A percentile compares a stretch with the other conserved stretches of the same genome.
phyloP scores from a whole-genome alignment of 1,140 invertebrate species.

The Eupeodes corollae region DNA sequence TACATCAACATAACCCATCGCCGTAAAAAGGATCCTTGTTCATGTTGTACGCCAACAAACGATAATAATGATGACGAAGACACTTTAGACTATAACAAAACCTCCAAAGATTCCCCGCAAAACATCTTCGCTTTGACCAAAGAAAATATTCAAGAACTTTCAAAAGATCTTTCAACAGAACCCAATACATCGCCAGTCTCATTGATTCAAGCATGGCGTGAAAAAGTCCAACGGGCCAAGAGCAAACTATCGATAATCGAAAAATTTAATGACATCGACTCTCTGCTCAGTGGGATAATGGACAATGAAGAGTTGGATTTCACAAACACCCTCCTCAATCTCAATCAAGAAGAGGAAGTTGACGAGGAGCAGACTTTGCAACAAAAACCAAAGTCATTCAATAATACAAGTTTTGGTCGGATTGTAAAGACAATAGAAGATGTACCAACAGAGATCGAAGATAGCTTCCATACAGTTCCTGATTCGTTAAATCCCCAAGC shows the following conservation, averaged over 20 bases:
- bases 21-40: constrained; percentile 8
- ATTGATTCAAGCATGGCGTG: constrained; percentile 29
- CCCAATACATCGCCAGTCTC: constrained; percentile 13
- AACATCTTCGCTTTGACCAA: constrained; percentile 27
- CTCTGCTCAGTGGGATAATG: constrained; percentile 22
- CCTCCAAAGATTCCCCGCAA: background rate
- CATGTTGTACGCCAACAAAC: background rate
- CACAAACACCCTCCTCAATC: constrained; percentile 11
- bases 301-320: constrained; percentile 22
- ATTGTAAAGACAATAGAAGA: background rate
- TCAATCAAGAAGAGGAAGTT: constrained; percentile 1
- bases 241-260: constrained; percentile 21
- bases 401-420: background rate
- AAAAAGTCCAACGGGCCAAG: constrained; percentile 25
- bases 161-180: constrained; percentile 8
- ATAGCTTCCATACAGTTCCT: constrained; percentile 23
- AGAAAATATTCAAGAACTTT: constrained; percentile 23
- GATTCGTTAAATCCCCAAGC: constrained; percentile 1
- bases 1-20: constrained; percentile 35
- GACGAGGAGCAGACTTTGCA: background rate
- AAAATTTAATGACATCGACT: constrained; percentile 17
- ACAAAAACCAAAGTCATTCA: background rate
- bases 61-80: background rate
- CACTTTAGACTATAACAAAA: background rate
- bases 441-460: constrained; percentile 2